These are phyloP conservation scores for Petrophora chlorosata DNA, from an alignment of 2,888 invertebrate genomes.

Conservation along the genomic window DNA sequence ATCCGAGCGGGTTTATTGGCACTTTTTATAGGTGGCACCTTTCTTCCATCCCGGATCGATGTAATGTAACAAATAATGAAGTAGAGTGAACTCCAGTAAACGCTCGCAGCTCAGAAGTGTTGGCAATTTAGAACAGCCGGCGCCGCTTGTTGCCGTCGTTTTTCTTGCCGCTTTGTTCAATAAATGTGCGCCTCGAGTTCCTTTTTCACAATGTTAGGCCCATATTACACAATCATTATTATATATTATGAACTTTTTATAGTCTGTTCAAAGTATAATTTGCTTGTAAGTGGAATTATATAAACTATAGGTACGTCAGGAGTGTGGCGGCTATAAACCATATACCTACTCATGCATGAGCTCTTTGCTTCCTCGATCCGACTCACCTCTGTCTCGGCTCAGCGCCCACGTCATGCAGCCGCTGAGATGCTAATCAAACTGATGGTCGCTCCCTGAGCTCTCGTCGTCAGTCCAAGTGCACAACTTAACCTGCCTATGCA, in stretches of 20 bases:
- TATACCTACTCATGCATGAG: not conserved
- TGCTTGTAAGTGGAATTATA: slow-evolving; percentile 22
- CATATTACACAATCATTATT: slow-evolving; percentile 60
- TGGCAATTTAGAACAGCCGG: slow-evolving; percentile 76
- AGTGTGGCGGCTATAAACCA: slow-evolving; percentile 4
- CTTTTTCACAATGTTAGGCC: slow-evolving; percentile 61
- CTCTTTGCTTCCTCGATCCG: slow-evolving; percentile 1
- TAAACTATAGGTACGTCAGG: slow-evolving; percentile 10
- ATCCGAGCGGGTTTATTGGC: slow-evolving; percentile 33
- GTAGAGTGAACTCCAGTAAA: slow-evolving; percentile 64
- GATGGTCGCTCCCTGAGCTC: slow-evolving; percentile 10
- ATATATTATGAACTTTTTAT: slow-evolving; percentile 40
- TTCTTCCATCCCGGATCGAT: slow-evolving; percentile 56
- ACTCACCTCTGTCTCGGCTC: slow-evolving; percentile 6
- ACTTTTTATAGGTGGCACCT: slow-evolving; percentile 39
- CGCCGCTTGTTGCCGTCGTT: slow-evolving; percentile 70
- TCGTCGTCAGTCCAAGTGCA: slow-evolving; percentile 11
- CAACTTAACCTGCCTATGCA: slow-evolving; percentile 10
- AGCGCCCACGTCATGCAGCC: slow-evolving; percentile 6
- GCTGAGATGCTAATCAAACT: slow-evolving; percentile 17
- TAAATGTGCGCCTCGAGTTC: slow-evolving; percentile 68
- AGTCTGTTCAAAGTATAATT: slow-evolving; percentile 26
- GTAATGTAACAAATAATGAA: slow-evolving; percentile 73
- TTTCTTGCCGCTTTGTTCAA: slow-evolving; percentile 74
- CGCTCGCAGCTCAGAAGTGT: slow-evolving; percentile 67